Evolutionary conservation across 2,888 invertebrate genomes (phyloP), one percentile per base, ranked within the genome.

Genomic region (Synanthedon tipuliformis): DNA sequence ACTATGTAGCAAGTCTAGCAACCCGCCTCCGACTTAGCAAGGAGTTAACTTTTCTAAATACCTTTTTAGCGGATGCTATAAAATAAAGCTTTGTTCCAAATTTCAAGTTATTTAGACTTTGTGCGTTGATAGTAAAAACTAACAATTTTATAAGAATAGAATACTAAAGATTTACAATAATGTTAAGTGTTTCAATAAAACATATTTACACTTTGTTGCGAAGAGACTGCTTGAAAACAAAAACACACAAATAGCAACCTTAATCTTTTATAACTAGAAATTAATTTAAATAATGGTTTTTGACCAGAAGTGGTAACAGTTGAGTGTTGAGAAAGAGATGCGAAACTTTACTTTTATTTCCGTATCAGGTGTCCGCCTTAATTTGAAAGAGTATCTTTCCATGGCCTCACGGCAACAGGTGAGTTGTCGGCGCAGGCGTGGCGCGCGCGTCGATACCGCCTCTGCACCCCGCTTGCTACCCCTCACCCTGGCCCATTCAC

Each of bases 311-410:
- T 34, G 34, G 45, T n/a, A n/a, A 15, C 45, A 13, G 45, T 45
- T 13, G n/a, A n/a, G 4, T n/a, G 45, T 15, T 45, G 11, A 45
- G 13, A 45, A 45, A 45, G 11, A 45, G 15, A 15, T 11, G 45
- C 45, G 64, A 60, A 73, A 75, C 72, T 75, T 75, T 70, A 70
- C 73, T 76, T 75, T 81, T 77, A 81, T 81, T 78, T 78, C 69
- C 68, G 78, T 82, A 78, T 82, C 83, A 84, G 79, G 78, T 84
- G 80, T 80, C 79, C 68, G 72, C 73, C 75, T 79, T 81, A 81
- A 84, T 84, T 81, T 81, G 72, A 81, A 82, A 79, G 78, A 79
- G 84, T 84, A 84, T 78, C 72, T 84, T 85, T 85, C 84, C 85
- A 82, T 71, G 81, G 78, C 74, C 49, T 49, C 69, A 72, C 79